Evolutionary conservation across 1,140 invertebrate genomes (phyloP).

Genomic region (Nephila pilipes): DNA sequence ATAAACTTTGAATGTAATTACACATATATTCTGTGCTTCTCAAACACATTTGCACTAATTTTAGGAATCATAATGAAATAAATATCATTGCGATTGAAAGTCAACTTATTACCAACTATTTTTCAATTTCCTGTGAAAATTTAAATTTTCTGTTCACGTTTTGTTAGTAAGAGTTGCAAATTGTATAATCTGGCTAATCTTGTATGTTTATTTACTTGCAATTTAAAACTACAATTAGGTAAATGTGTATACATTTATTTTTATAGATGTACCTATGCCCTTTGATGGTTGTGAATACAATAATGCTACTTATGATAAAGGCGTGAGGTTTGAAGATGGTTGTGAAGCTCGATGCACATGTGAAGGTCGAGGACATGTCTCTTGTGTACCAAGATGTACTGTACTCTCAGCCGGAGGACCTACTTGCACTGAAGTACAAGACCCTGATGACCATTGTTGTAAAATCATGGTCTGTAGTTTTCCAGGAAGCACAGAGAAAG

Average conservation of each 20-base stretch:
- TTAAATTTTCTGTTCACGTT: no score
- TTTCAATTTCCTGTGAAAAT: no score
- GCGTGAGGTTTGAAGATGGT: constrained; percentile 79
- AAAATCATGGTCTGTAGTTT: constrained; percentile 81
- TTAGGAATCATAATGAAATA: no score
- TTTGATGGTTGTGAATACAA: constrained; percentile 79
- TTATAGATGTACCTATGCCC: constrained; percentile 40
- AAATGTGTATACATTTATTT: background rate
- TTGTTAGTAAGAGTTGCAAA: no score
- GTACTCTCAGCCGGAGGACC: constrained; percentile 45
- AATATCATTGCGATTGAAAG: no score
- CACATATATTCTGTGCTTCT: no score
- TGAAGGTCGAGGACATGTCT: constrained; percentile 78
- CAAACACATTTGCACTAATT: no score
- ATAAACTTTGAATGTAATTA: no score
- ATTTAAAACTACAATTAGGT: no score
- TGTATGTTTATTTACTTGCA: no score
- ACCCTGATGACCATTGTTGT: constrained; percentile 81
- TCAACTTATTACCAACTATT: no score
- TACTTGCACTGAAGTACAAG: constrained; percentile 77
- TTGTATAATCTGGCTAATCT: no score
- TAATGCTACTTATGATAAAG: constrained; percentile 79
- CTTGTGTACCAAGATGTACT: constrained; percentile 79
- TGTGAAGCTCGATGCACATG: constrained; percentile 80
- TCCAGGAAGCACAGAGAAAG: constrained; percentile 69